Conservation (phyloP, 2,888 invertebrate species). For the Caenorhabditis becei region DNA sequence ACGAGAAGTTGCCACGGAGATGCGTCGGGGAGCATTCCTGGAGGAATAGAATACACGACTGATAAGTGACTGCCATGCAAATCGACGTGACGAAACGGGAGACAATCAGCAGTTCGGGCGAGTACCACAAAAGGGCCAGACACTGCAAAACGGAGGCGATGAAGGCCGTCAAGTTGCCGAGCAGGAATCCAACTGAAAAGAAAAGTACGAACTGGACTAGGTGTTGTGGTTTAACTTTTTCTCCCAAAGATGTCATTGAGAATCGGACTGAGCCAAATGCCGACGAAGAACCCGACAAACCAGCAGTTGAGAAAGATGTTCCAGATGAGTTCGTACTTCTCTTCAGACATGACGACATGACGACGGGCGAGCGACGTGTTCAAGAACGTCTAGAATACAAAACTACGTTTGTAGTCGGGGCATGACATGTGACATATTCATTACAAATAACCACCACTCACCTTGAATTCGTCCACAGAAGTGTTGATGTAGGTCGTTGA, state of each 20-base stretch:
- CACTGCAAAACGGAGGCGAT: slow-evolving; percentile 66
- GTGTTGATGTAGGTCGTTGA: slow-evolving; percentile 75
- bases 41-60: slow-evolving; percentile 72
- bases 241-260: slow-evolving; percentile 75
- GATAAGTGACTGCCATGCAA: slow-evolving; percentile 74
- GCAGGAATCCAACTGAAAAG: slow-evolving; percentile 72
- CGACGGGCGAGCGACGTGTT: slow-evolving; percentile 58
- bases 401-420: not conserved
- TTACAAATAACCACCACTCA: slow-evolving; percentile 12
- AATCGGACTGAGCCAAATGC: slow-evolving; percentile 74
- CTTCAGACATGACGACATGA: slow-evolving; percentile 59
- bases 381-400: slow-evolving; percentile 54
- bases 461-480: slow-evolving; percentile 74
- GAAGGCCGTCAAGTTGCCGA: slow-evolving; percentile 67
- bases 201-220: not conserved
- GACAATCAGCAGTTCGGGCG: slow-evolving; percentile 70
- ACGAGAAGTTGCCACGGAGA: slow-evolving; percentile 72
- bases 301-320: slow-evolving; percentile 75
- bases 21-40: slow-evolving; percentile 77
- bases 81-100: slow-evolving; percentile 72
- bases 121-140: slow-evolving; percentile 60
- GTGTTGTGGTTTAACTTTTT: too few relatives aligned
- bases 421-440: slow-evolving; percentile 14
- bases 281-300: slow-evolving; percentile 76
- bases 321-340: slow-evolving; percentile 70